These are phyloP conservation scores for Galaxea fascicularis DNA, from an alignment of 92 coral and sea anemone genomes.

Conservation along the genomic window DNA sequence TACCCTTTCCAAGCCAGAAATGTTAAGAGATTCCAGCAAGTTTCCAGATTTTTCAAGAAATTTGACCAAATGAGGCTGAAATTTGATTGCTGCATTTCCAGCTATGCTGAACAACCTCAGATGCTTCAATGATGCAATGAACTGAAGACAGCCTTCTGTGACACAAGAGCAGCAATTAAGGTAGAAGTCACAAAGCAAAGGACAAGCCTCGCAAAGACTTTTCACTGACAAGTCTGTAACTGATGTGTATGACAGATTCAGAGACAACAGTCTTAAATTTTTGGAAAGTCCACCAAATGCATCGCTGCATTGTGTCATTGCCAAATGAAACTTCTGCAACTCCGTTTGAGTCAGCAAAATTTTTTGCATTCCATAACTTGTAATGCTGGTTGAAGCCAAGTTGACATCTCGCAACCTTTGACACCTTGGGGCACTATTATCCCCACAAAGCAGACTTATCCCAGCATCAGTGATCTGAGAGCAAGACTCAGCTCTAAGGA, in stretches of 20 bases:
- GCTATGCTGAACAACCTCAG: conserved; percentile 63
- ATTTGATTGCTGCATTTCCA: conserved; percentile 45
- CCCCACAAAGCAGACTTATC: conserved; percentile 51
- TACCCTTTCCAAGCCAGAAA: conserved; percentile 50
- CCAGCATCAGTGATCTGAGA: conserved; percentile 77
- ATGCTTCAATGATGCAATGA: conserved; percentile 41
- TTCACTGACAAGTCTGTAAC: conserved; percentile 40
- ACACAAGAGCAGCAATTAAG: conserved; percentile 58
- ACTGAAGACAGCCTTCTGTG: conserved; percentile 46
- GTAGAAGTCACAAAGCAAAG: conserved; percentile 50
- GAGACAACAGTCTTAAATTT: conserved; percentile 32
- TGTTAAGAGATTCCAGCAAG: conserved; percentile 50
- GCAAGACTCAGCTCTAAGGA: conserved; percentile 69
- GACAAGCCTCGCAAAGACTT: conserved; percentile 64
- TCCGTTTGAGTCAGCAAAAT: conserved; percentile 59
- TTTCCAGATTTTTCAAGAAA: conserved; percentile 65
- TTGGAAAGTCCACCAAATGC: neutral
- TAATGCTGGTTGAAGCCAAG: conserved; percentile 72
- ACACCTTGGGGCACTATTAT: conserved; percentile 33
- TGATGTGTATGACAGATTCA: conserved; percentile 69
- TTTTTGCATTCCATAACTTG: conserved; percentile 58
- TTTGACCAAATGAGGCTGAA: conserved; percentile 45
- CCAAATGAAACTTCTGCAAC: conserved; percentile 69
- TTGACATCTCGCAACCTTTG: conserved; percentile 63
- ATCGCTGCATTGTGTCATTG: conserved; percentile 1